These are phyloP conservation scores for Papilio dardanus DNA, from an alignment of 1,140 invertebrate genomes.

Conservation along the genomic window DNA sequence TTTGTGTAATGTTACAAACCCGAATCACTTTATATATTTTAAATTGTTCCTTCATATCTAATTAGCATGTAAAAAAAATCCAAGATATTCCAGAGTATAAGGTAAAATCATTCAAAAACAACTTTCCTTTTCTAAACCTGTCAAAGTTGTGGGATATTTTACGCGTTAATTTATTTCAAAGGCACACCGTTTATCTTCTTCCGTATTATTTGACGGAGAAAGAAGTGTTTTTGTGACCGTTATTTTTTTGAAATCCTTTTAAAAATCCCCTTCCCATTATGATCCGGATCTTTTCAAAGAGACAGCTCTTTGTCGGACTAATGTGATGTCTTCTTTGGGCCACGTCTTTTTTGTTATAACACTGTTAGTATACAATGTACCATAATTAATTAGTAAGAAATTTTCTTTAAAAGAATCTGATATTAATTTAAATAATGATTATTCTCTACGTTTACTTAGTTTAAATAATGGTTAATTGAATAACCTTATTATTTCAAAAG, in stretches of 20 bases:
- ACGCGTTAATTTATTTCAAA: background rate
- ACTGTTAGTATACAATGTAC: no score
- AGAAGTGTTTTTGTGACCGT: background rate
- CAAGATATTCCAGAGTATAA: background rate
- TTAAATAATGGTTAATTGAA: no score
- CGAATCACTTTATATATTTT: background rate
- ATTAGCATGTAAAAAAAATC: no score
- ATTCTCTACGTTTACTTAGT: no score
- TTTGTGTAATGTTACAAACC: background rate
- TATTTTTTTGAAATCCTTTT: slow-evolving; percentile 14
- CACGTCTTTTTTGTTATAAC: no score
- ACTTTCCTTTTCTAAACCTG: background rate
- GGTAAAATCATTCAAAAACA: background rate
- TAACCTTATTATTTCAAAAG: no score
- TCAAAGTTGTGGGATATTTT: background rate
- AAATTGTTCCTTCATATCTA: background rate
- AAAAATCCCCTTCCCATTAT: background rate
- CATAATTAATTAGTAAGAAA: no score
- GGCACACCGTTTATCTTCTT: slow-evolving; percentile 18
- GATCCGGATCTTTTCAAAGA: no score
- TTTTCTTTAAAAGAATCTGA: no score
- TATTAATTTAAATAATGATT: no score
- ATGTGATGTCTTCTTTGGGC: no score
- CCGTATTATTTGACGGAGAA: slow-evolving; percentile 2
- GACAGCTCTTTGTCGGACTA: no score